These are phyloP conservation scores for Pseudococcus jackbeardsleyi DNA, from an alignment of 2,888 invertebrate genomes.

Conservation along the genomic window DNA sequence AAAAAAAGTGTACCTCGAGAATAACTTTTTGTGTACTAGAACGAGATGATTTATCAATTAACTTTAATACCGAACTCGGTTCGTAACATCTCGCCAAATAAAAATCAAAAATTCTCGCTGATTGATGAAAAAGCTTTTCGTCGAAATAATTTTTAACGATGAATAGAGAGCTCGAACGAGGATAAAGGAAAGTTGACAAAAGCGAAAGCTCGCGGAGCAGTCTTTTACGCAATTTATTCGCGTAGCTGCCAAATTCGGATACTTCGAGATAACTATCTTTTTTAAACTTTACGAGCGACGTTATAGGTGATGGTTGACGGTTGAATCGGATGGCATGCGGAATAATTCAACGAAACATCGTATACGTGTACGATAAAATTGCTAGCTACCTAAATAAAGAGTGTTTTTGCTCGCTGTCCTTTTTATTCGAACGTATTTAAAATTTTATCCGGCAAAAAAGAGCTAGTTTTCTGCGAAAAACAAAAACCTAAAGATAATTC, in stretches of 20 bases:
- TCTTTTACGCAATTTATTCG: slow-evolving; percentile 3
- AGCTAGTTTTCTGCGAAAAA: background rate
- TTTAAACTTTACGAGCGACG: background rate
- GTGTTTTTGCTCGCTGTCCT: background rate
- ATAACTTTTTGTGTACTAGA: too few species aligned
- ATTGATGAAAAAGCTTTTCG: slow-evolving; percentile 9
- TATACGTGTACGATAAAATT: background rate
- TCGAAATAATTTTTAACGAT: background rate
- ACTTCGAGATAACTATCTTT: slow-evolving; percentile 26
- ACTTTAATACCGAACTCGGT: background rate
- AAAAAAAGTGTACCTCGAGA: too few species aligned
- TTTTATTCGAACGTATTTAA: background rate
- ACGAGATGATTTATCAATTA: slow-evolving; percentile 13
- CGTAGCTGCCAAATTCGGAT: background rate
- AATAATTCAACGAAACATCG: background rate
- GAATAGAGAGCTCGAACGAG: background rate
- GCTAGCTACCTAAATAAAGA: background rate
- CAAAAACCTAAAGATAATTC: slow-evolving; percentile 16
- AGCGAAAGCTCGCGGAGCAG: background rate
- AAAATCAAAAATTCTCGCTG: slow-evolving; percentile 22
- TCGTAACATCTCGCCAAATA: background rate
- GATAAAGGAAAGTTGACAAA: background rate
- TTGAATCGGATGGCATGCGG: background rate
- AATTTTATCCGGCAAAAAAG: background rate
- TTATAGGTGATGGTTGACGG: background rate